These are phyloP conservation scores for Ridgeia piscesae DNA, from an alignment of 1,140 invertebrate species.

Conservation along the genomic window DNA sequence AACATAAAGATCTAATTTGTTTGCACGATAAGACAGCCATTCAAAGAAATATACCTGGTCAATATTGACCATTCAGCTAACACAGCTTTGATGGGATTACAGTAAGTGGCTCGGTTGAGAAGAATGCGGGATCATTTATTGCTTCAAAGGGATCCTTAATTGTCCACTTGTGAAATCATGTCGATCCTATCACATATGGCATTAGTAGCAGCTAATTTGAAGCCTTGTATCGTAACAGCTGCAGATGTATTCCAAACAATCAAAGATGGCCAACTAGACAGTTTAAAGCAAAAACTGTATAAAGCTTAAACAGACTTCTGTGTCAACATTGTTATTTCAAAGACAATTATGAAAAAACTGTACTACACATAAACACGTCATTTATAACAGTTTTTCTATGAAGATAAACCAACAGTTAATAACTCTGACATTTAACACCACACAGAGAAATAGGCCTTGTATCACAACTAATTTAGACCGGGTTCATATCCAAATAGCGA, in stretches of 20 bases:
- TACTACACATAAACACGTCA: too few species aligned
- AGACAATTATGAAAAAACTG: not conserved
- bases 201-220: not conserved
- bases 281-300: not conserved
- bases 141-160: not conserved
- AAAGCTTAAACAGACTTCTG: not conserved
- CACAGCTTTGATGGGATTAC: not conserved
- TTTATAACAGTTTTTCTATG: not conserved
- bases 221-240: not conserved
- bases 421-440: too few species aligned
- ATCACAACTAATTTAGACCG: not conserved
- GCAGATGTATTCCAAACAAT: not conserved
- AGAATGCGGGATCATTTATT: not conserved
- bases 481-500: not conserved
- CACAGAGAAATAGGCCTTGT: not conserved
- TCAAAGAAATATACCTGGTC: not conserved
- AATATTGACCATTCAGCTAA: not conserved
- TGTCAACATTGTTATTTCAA: not conserved
- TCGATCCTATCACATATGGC: not conserved
- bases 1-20: not conserved
- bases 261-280: not conserved
- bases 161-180: not conserved
- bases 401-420: not conserved
- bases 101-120: not conserved
- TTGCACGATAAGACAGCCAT: not conserved